A percentile compares a stretch with the other conserved stretches of the same genome.
Conservation (phyloP, 2,888 invertebrate species). For the Sisyra terminalis region DNA sequence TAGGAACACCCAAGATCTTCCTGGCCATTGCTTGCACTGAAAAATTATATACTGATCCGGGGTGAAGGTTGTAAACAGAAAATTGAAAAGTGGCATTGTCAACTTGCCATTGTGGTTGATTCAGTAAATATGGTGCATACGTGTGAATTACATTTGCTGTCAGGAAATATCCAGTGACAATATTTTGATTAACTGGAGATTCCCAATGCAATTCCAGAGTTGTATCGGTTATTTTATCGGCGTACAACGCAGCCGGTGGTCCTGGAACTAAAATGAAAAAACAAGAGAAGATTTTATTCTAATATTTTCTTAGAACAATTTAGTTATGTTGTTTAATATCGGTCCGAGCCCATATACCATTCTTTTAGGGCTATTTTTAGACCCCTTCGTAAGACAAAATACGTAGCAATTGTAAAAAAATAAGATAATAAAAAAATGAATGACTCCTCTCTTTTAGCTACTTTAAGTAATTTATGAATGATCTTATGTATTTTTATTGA, state of each 20-base stretch:
- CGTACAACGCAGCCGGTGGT: slow-evolving; percentile 43
- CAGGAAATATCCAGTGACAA: slow-evolving; percentile 37
- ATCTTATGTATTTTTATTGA: too few species aligned
- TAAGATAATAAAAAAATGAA: too few species aligned
- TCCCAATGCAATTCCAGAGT: slow-evolving; percentile 42
- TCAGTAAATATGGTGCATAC: slow-evolving; percentile 33
- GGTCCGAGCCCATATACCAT: too few species aligned
- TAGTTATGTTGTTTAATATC: too few species aligned
- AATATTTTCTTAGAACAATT: too few species aligned
- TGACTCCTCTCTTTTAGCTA: too few species aligned
- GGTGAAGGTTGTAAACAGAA: slow-evolving; percentile 45
- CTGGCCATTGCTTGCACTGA: slow-evolving; percentile 48
- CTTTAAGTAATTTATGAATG: too few species aligned
- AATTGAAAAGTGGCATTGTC: slow-evolving; percentile 38
- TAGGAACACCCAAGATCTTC: slow-evolving; percentile 39
- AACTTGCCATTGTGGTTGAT: slow-evolving; percentile 38
- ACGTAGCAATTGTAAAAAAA: too few species aligned
- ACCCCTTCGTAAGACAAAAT: too few species aligned
- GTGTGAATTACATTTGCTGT: slow-evolving; percentile 36
- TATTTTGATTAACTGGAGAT: slow-evolving; percentile 33
- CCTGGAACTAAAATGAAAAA: slow-evolving; percentile 53
- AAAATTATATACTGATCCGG: slow-evolving; percentile 61
- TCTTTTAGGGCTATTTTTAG: too few species aligned
- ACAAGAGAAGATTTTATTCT: too few species aligned
- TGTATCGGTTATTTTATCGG: slow-evolving; percentile 43